Conservation (phyloP, 2,888 invertebrate genomes). For the Catonia carolina region DNA sequence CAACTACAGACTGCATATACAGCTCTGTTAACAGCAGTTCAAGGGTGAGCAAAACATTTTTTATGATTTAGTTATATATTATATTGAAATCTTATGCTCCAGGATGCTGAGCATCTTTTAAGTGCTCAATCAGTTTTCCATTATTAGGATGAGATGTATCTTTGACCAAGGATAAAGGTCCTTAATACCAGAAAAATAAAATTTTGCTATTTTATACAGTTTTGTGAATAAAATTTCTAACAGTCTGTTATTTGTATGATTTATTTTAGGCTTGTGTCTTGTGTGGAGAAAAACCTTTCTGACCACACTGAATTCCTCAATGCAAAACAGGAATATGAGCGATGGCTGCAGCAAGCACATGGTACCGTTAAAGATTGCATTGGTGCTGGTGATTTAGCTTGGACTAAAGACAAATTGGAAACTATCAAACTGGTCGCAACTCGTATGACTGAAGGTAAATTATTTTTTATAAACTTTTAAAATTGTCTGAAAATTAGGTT, state of each 20-base stretch:
- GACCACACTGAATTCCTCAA: conserved; percentile 88
- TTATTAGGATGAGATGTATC: too few species aligned
- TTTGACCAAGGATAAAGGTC: too few species aligned
- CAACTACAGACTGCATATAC: conserved; percentile 77
- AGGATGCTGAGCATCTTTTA: too few species aligned
- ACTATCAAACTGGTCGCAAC: conserved; percentile 59
- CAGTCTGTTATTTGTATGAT: too few species aligned
- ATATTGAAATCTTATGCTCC: too few species aligned
- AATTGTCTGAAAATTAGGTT: too few species aligned
- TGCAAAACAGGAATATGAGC: conserved; percentile 72
- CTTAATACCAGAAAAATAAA: too few species aligned
- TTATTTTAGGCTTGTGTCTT: conserved; percentile 66
- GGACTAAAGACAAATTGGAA: conserved; percentile 72
- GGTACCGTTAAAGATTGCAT: conserved; percentile 76
- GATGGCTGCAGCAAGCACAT: conserved; percentile 76
- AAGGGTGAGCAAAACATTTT: conserved; percentile 53
- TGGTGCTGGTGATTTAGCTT: conserved; percentile 69
- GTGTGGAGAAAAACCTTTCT: conserved; percentile 82
- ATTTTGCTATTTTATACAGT: too few species aligned
- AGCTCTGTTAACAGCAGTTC: conserved; percentile 66
- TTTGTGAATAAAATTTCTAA: too few species aligned
- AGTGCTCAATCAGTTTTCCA: too few species aligned
- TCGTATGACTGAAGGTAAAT: conserved; percentile 64
- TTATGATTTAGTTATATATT: too few species aligned
- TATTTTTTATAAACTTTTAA: background rate